Evolutionary conservation across 2,113 vertebrate species (phyloP).

Genomic region (Hipposideros armiger): DNA sequence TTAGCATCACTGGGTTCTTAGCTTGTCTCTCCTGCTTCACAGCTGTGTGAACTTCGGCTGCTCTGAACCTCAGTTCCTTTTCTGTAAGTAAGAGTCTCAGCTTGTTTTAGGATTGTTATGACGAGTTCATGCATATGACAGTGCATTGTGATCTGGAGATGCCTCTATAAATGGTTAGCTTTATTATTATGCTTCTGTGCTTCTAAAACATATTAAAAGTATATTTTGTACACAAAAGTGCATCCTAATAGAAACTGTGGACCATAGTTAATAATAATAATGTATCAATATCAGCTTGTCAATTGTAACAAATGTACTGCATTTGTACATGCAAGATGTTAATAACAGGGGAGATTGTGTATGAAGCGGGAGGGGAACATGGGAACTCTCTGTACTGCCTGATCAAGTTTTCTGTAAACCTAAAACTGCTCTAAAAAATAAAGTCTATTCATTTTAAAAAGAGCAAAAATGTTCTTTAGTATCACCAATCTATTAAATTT

Average conservation of each 20-base stretch:
- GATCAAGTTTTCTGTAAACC: not conserved
- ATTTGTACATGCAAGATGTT: not conserved
- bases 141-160: not conserved
- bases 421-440: not conserved
- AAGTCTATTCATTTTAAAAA: not conserved
- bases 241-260: not conserved
- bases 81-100: not conserved
- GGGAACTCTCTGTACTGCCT: not conserved
- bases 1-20: not conserved
- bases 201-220: constrained; percentile 6
- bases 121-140: not conserved
- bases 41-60: not conserved
- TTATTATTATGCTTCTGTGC: not conserved
- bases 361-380: not conserved
- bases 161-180: not conserved
- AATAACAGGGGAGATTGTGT: not conserved
- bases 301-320: not conserved
- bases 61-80: not conserved
- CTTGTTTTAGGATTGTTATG: not conserved
- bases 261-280: not conserved
- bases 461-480: not conserved
- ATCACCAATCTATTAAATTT: not conserved
- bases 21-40: not conserved
- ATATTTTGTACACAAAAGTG: not conserved
- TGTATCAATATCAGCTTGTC: not conserved